These are phyloP conservation scores for Ateles fusciceps DNA, from an alignment of 2,797 vertebrate species.

Conservation along the genomic window DNA sequence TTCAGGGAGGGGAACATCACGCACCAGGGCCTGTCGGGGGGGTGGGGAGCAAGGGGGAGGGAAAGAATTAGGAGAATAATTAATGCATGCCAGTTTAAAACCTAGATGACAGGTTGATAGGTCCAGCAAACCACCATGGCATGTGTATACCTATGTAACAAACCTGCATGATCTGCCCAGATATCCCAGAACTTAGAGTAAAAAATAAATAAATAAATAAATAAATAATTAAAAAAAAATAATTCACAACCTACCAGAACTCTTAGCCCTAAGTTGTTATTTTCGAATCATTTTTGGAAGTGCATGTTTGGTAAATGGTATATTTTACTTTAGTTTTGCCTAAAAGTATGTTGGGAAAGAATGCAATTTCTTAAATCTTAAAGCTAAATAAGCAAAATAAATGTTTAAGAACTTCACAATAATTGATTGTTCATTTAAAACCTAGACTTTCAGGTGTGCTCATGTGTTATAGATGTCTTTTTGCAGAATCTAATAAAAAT, in stretches of 20 bases:
- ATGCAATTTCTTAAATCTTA: not conserved
- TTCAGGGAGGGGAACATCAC: too few relatives aligned
- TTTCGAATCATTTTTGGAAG: conserved; percentile 17
- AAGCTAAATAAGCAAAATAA: conserved; percentile 24
- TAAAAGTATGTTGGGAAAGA: conserved; percentile 4
- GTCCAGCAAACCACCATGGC: too few relatives aligned
- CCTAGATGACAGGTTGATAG: too few relatives aligned
- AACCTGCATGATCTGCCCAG: too few relatives aligned
- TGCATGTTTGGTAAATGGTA: not conserved
- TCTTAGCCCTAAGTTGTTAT: not conserved
- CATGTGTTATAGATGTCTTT: not conserved
- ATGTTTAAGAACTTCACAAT: conserved; percentile 1
- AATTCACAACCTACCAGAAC: not conserved
- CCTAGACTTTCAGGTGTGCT: not conserved
- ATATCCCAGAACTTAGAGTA: too few relatives aligned
- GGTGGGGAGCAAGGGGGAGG: too few relatives aligned
- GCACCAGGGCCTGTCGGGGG: too few relatives aligned
- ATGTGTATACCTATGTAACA: too few relatives aligned
- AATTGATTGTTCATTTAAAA: conserved; percentile 7
- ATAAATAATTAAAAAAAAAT: too few relatives aligned
- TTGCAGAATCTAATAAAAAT: not conserved
- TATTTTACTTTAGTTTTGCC: not conserved
- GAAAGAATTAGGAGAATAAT: too few relatives aligned
- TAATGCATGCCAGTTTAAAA: too few relatives aligned
- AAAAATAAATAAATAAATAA: too few relatives aligned